Evolutionary conservation across 1,140 invertebrate genomes (phyloP).

Genomic region (Diachasma alloeum): DNA sequence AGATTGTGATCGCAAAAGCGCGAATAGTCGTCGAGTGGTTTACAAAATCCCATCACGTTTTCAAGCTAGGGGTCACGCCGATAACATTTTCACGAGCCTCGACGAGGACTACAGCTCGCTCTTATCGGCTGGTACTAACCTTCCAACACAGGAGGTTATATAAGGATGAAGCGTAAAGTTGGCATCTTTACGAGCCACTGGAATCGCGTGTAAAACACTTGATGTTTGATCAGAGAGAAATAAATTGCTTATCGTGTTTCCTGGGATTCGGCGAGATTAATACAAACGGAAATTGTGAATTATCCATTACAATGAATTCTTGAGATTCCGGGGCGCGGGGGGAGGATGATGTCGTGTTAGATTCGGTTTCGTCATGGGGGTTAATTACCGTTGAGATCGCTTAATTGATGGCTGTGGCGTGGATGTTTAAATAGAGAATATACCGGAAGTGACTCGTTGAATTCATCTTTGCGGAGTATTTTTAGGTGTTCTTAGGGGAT

Average conservation of each 20-base stretch:
- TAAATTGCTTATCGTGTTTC: constrained; percentile 5
- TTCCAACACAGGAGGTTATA: neutral
- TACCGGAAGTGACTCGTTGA: neutral
- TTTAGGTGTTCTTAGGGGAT: too few relatives aligned
- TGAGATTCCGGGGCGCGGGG: neutral
- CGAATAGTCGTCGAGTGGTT: neutral
- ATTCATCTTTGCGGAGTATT: too few relatives aligned
- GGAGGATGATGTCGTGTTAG: neutral
- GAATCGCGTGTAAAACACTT: constrained; percentile 1
- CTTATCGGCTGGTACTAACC: neutral
- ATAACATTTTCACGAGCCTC: constrained; percentile 12
- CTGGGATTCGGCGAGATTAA: neutral
- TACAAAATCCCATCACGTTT: constrained; percentile 9
- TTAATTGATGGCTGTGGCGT: neutral
- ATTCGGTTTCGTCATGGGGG: neutral
- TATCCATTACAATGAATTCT: neutral
- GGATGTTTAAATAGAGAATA: too few relatives aligned
- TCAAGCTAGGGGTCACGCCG: neutral
- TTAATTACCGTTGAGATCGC: neutral
- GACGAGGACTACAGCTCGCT: neutral
- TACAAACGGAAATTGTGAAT: neutral
- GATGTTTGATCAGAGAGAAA: constrained; percentile 3
- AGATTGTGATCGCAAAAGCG: neutral
- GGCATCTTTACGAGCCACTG: constrained; percentile 9
- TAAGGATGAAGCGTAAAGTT: constrained; percentile 2